Evolutionary conservation across 1,140 invertebrate species (phyloP).

Genomic region (Euura lappo): DNA sequence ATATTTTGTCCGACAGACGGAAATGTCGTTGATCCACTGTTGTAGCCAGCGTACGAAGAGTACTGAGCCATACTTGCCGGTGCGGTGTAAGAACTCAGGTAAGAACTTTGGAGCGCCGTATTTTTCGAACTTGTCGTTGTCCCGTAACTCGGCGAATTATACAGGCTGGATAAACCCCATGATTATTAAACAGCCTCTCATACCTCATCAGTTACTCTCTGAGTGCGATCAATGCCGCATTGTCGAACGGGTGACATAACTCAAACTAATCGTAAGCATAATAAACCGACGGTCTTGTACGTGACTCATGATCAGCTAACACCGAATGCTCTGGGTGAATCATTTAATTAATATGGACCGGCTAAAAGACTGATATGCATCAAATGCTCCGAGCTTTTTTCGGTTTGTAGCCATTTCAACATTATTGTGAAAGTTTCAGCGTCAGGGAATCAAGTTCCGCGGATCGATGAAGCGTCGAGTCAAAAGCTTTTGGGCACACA

Average conservation of each 20-base stretch:
- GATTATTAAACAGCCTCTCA: not conserved
- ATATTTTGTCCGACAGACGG: constrained; percentile 68
- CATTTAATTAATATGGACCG: no score
- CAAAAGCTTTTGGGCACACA: not conserved
- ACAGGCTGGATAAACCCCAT: constrained; percentile 39
- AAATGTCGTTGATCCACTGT: constrained; percentile 57
- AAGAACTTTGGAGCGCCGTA: constrained; percentile 59
- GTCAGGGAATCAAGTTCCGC: not conserved
- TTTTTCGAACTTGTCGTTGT: constrained; percentile 53
- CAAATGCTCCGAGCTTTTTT: no score
- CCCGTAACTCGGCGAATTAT: constrained; percentile 51
- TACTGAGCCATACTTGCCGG: constrained; percentile 60
- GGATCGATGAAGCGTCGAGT: constrained; percentile 4
- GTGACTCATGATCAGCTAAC: no score
- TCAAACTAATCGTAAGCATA: no score
- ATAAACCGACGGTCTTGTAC: no score
- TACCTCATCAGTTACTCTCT: no score
- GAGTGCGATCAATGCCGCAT: no score
- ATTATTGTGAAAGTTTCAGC: not conserved
- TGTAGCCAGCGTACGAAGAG: constrained; percentile 68
- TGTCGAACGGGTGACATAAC: no score
- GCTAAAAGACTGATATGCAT: no score
- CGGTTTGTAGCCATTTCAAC: not conserved
- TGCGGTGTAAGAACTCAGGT: constrained; percentile 55
- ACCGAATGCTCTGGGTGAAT: no score